These are phyloP conservation scores for Aphodius granarius DNA, from an alignment of 2,888 invertebrate genomes.

Conservation along the genomic window DNA sequence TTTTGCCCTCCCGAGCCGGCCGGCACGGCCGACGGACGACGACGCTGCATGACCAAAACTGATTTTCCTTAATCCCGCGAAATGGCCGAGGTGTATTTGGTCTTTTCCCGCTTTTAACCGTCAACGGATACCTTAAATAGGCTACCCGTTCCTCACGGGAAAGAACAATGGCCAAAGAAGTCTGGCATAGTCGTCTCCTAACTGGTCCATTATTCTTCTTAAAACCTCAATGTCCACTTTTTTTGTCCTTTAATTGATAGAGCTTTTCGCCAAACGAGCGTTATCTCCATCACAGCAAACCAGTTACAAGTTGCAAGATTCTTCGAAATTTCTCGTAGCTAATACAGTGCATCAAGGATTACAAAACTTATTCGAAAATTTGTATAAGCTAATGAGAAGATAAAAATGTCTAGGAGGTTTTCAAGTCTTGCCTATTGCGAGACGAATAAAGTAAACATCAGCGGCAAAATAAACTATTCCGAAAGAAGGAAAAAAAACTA, in stretches of 20 bases:
- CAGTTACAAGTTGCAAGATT: neutral
- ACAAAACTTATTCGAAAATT: too few relatives aligned
- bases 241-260: neutral
- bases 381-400: too few relatives aligned
- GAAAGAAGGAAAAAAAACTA: neutral
- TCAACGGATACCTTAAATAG: neutral
- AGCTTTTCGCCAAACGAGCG: neutral
- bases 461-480: neutral
- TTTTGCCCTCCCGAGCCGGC: neutral
- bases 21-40: neutral
- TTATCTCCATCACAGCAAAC: neutral
- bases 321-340: neutral
- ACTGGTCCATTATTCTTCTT: conserved; percentile 6
- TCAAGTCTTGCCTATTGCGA: neutral
- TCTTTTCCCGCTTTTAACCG: neutral
- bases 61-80: conserved; percentile 10
- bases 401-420: too few relatives aligned
- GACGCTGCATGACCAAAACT: conserved; percentile 3
- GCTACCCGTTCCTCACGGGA: neutral
- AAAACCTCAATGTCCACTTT: neutral
- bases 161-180: neutral
- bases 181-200: neutral
- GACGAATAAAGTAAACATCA: neutral
- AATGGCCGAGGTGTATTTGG: neutral
- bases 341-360: too few relatives aligned